Base-by-base conservation (phyloP, 2,888 invertebrate genomes). In the Sericinus montela region DNA sequence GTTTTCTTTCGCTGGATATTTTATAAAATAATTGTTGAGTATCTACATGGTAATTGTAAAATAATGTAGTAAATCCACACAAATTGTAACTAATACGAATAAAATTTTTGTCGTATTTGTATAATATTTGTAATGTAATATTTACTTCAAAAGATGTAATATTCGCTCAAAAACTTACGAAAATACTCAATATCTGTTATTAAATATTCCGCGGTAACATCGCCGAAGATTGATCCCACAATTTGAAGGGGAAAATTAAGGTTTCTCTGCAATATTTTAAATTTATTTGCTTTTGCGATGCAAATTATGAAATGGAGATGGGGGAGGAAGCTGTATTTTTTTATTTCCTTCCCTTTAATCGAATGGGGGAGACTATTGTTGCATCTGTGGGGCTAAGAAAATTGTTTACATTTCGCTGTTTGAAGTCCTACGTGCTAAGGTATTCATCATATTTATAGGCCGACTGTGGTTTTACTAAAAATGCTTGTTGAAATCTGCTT, bases 281-380 rank as follows among this genome's bases (percentile, higher is more conserved):
- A 85, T 83, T 85, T 86, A 85, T 85, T 84, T 86, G 78, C 81
- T 75, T 81, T 80, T 79, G 72, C 81, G 71, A 86, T 86, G 86
- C 85, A 86, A 86, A 86, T 86, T 85, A 82, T 85, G 84, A 80
- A 82, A 84, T 81, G 81, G 81, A 84, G 82, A 75, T 72, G 69
- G 80, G 32, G 80, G 78, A 63, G 73, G 56, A 58, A 54, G 51
- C 47, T 53, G 55, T 58, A 66, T 70, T 75, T 76, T 72, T 75
- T 63, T 60, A 72, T 72, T 75, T 80, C 75, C 68, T 68, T 71
- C 69, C 64, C 72, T 69, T 70, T 80, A 80, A 83, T 83, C 82
- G 81, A 79, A 80, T 80, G 67, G 82, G 84, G 84, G 75, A 75
- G 69, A 46, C 54, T 63, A 76, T 82, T 82, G 80, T 81, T 75